Percentiles rank a stretch among this genome's conserved stretches.
These are phyloP conservation scores for Latrodectus elegans DNA, from an alignment of 2,888 invertebrate genomes.

Conservation along the genomic window DNA sequence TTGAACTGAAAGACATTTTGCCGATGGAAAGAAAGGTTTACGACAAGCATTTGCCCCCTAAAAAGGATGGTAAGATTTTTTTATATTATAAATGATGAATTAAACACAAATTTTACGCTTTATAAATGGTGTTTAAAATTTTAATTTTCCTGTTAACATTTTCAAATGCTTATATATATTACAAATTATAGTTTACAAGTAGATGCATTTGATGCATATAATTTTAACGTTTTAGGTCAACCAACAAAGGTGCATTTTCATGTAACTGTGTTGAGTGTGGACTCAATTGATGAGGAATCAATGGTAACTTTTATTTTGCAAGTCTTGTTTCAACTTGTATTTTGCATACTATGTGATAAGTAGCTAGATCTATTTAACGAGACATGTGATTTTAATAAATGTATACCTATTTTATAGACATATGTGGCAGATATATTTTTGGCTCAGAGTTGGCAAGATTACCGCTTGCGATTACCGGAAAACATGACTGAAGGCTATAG, in stretches of 20 bases:
- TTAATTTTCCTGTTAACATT: no score
- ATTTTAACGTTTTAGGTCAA: constrained; percentile 78
- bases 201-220: no score
- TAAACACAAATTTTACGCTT: no score
- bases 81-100: neutral
- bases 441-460: constrained; percentile 94
- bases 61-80: constrained; percentile 78
- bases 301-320: constrained; percentile 80
- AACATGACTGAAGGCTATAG: constrained; percentile 94
- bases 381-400: neutral
- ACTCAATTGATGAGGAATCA: constrained; percentile 95
- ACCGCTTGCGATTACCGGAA: constrained; percentile 88
- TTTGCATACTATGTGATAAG: neutral
- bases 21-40: constrained; percentile 89
- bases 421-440: constrained; percentile 94
- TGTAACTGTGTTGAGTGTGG: constrained; percentile 90
- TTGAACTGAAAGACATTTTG: constrained; percentile 84
- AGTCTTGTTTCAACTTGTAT: neutral
- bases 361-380: neutral
- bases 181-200: no score
- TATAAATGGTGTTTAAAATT: no score
- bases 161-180: no score
- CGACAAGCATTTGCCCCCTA: constrained; percentile 92
- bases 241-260: constrained; percentile 93
- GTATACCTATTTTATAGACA: constrained; percentile 80